Evolutionary conservation across 1,140 invertebrate genomes (phyloP).

Genomic region (Anastrepha ludens): DNA sequence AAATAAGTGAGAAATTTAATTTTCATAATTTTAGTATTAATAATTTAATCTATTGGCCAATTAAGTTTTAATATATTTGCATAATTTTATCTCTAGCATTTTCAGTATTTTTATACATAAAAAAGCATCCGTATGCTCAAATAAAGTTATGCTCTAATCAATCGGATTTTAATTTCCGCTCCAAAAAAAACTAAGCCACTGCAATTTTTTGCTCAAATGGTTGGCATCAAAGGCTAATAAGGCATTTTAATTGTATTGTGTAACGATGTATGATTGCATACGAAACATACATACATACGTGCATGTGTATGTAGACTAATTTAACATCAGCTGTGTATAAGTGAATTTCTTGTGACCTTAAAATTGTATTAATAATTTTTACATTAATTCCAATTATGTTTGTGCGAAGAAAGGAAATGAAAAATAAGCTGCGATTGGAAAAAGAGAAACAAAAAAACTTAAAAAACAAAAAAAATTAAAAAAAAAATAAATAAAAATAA

Average conservation of each 20-base stretch:
- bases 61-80: too few relatives aligned
- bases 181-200: background rate
- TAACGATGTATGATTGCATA: background rate
- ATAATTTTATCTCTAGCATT: too few relatives aligned
- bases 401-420: too few relatives aligned
- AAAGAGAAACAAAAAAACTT: too few relatives aligned
- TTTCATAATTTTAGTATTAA: too few relatives aligned
- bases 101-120: too few relatives aligned
- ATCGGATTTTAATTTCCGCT: slow-evolving; percentile 7
- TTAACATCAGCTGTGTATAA: background rate
- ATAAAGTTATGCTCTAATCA: background rate
- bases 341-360: background rate
- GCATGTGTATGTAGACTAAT: background rate
- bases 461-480: too few relatives aligned
- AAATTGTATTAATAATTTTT: background rate
- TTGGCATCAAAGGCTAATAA: slow-evolving; percentile 4
- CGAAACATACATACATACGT: background rate
- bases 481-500: too few relatives aligned
- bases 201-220: background rate
- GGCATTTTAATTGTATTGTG: background rate
- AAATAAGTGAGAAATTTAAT: too few relatives aligned
- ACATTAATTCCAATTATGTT: background rate
- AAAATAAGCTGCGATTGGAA: too few relatives aligned
- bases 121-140: too few relatives aligned
- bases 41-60: too few relatives aligned